Evolutionary conservation across 2,113 vertebrate genomes (phyloP).

Genomic region (Chloroceryle aenea): DNA sequence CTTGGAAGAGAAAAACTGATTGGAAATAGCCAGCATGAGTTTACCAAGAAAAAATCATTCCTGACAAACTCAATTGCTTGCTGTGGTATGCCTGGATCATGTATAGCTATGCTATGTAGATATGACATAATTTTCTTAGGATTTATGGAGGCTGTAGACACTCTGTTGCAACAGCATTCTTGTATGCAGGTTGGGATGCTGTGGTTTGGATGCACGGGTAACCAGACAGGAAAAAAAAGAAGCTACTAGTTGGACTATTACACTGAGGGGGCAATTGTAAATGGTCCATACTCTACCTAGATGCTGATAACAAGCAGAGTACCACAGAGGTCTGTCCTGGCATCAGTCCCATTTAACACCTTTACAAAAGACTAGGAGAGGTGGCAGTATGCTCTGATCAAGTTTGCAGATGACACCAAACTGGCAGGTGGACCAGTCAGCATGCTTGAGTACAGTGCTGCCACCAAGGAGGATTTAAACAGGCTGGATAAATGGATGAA

Average conservation of each 20-base stretch:
- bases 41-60: background rate
- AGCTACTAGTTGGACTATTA: background rate
- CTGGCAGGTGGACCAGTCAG: background rate
- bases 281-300: background rate
- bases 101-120: background rate
- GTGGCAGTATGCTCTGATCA: background rate
- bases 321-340: background rate
- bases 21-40: background rate
- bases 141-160: background rate
- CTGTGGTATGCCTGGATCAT: background rate
- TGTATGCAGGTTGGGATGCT: background rate
- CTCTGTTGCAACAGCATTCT: background rate
- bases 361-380: background rate
- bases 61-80: background rate
- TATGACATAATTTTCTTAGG: background rate
- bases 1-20: background rate
- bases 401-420: background rate
- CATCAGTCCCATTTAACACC: background rate
- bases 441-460: rapidly evolving
- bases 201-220: background rate
- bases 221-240: background rate
- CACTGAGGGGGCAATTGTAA: background rate
- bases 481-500: background rate
- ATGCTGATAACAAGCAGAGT: background rate
- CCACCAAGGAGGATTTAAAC: background rate